A percentile compares a stretch with the other conserved stretches of the same genome.
These are phyloP conservation scores for Ectemnius continuus DNA, from an alignment of 2,888 invertebrate genomes.

Conservation along the genomic window DNA sequence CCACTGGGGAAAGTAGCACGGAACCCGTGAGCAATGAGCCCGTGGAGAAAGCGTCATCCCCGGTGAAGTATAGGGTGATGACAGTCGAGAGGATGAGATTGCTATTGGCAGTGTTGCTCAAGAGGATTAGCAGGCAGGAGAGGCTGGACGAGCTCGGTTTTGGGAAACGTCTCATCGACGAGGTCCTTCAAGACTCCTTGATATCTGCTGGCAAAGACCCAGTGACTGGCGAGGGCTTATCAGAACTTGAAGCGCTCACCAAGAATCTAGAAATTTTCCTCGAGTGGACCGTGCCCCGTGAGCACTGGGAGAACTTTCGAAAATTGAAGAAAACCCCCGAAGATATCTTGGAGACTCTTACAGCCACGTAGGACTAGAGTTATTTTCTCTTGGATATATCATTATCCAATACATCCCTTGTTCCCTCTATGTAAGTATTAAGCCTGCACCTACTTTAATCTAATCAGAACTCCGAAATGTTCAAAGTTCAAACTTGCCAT, in stretches of 20 bases:
- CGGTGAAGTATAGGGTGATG: constrained; percentile 80
- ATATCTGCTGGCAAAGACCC: constrained; percentile 86
- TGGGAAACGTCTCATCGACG: constrained; percentile 87
- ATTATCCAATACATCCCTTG: too few species aligned
- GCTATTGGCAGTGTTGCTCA: constrained; percentile 88
- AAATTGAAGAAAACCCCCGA: constrained; percentile 87
- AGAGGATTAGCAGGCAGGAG: constrained; percentile 90
- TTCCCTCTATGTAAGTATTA: too few species aligned
- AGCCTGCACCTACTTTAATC: too few species aligned
- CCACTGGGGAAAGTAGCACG: constrained; percentile 39
- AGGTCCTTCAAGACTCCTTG: constrained; percentile 88
- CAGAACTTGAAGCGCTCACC: constrained; percentile 84
- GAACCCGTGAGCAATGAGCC: constrained; percentile 23
- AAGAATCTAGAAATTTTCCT: constrained; percentile 88
- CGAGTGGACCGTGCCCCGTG: constrained; percentile 89
- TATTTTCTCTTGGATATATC: not conserved
- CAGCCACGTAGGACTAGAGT: constrained; percentile 69
- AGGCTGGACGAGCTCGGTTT: constrained; percentile 88
- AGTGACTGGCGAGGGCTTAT: constrained; percentile 80
- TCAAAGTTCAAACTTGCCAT: too few species aligned
- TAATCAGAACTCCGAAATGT: too few species aligned
- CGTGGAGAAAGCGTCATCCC: constrained; percentile 52
- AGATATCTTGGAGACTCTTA: constrained; percentile 87
- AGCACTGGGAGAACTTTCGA: constrained; percentile 87
- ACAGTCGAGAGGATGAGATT: constrained; percentile 87